Conservation (phyloP, 2,113 vertebrate species). For the Panurus biarmicus region DNA sequence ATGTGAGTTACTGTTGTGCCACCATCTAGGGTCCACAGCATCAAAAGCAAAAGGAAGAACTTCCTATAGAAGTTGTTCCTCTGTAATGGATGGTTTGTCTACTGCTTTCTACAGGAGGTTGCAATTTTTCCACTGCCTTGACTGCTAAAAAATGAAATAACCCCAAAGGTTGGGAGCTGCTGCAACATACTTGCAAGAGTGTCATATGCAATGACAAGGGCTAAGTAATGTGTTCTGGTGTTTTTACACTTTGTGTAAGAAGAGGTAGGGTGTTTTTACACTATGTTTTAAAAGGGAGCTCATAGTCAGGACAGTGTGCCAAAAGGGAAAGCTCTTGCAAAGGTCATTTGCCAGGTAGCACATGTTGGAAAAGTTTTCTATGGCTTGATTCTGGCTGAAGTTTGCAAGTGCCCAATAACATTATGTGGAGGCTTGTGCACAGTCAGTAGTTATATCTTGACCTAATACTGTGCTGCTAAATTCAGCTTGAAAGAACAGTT, state of each 20-base stretch:
- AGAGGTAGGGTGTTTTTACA: background rate
- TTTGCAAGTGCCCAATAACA: background rate
- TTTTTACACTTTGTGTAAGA: background rate
- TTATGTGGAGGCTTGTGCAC: background rate
- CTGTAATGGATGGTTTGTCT: background rate
- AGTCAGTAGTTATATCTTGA: background rate
- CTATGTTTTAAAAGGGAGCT: background rate
- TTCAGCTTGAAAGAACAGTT: background rate
- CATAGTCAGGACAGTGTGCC: background rate
- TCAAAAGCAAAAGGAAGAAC: background rate
- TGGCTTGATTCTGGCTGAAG: background rate
- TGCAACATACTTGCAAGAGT: background rate
- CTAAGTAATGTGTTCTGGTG: background rate
- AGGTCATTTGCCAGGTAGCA: background rate
- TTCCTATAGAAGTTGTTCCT: background rate
- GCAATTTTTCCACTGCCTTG: background rate
- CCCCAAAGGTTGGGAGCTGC: background rate
- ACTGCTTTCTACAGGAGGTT: background rate
- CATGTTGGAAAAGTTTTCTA: background rate
- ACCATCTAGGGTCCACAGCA: background rate
- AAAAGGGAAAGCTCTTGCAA: accelerated
- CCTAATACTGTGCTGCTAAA: background rate
- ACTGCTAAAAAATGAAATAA: background rate
- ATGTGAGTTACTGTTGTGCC: background rate
- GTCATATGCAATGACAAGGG: background rate